Conservation (phyloP, 2,888 invertebrate genomes). For the Minunthozetes semirufus region DNA sequence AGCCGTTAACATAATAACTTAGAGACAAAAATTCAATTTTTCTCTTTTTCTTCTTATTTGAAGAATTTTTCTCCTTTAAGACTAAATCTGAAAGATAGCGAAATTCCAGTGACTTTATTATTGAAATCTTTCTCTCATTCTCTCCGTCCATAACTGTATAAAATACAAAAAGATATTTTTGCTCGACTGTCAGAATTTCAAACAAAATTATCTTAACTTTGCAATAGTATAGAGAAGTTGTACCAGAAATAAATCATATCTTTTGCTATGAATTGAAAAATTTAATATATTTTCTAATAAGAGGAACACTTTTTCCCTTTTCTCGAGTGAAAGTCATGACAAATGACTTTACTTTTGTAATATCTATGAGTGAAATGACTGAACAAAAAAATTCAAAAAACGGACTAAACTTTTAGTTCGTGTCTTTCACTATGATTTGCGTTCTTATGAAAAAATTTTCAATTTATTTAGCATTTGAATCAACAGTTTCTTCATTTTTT, state of each 20-base stretch:
- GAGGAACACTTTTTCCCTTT: no score
- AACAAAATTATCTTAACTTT: slow-evolving; percentile 6
- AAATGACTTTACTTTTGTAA: no score
- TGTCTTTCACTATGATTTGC: no score
- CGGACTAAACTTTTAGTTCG: no score
- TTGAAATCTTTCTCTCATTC: background rate
- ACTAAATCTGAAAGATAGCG: background rate
- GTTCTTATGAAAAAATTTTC: no score
- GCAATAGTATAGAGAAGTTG: background rate
- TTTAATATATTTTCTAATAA: background rate
- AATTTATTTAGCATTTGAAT: no score
- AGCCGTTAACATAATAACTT: background rate
- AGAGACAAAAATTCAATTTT: background rate
- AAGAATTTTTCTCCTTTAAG: background rate
- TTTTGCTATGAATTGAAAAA: background rate
- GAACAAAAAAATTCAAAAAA: no score
- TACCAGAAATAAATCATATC: background rate
- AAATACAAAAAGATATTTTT: background rate
- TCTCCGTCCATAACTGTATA: background rate
- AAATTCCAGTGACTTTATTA: background rate
- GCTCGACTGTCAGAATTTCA: background rate
- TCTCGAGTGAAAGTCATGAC: no score
- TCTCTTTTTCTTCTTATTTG: background rate
- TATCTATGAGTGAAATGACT: no score
- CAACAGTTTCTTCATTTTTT: no score